Conservation (phyloP, 2,797 vertebrate species). For the Sebastes vulpes region DNA sequence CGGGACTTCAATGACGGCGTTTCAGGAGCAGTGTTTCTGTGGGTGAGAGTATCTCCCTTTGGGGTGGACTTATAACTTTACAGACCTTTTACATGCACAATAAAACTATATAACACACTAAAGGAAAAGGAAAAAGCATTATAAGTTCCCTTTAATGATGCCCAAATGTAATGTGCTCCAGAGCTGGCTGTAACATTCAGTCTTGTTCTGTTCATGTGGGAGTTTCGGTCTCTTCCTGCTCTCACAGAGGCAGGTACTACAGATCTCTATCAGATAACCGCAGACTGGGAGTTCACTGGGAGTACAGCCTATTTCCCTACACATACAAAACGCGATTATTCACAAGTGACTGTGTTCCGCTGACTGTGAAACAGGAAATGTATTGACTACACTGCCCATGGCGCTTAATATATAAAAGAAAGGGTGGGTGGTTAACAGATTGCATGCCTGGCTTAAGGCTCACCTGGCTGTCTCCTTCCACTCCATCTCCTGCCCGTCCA, state of each 20-base stretch:
- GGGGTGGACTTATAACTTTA: too few relatives aligned
- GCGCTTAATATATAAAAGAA: not conserved
- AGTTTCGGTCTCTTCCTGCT: constrained; percentile 69
- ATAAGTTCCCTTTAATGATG: not conserved
- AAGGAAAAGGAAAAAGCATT: too few relatives aligned
- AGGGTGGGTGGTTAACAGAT: not conserved
- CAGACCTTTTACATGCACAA: too few relatives aligned
- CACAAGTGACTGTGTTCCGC: constrained; percentile 47
- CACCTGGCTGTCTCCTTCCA: constrained; percentile 99
- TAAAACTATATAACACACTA: too few relatives aligned
- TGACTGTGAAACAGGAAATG: constrained; percentile 36
- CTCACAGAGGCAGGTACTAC: constrained; percentile 60
- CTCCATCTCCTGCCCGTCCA: constrained; percentile 97
- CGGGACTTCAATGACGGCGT: too few relatives aligned
- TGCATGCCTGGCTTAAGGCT: constrained; percentile 12
- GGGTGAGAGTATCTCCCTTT: too few relatives aligned
- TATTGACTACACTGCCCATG: not conserved
- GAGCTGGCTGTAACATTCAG: not conserved
- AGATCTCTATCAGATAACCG: constrained; percentile 66
- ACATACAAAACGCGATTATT: constrained; percentile 50
- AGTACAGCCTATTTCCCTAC: constrained; percentile 56
- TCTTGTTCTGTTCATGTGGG: constrained; percentile 45
- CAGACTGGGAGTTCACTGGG: constrained; percentile 56
- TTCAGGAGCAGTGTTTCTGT: too few relatives aligned
- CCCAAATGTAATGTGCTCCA: not conserved